Evolutionary conservation across 2,113 vertebrate species (phyloP).

Genomic region (Ursus arctos): DNA sequence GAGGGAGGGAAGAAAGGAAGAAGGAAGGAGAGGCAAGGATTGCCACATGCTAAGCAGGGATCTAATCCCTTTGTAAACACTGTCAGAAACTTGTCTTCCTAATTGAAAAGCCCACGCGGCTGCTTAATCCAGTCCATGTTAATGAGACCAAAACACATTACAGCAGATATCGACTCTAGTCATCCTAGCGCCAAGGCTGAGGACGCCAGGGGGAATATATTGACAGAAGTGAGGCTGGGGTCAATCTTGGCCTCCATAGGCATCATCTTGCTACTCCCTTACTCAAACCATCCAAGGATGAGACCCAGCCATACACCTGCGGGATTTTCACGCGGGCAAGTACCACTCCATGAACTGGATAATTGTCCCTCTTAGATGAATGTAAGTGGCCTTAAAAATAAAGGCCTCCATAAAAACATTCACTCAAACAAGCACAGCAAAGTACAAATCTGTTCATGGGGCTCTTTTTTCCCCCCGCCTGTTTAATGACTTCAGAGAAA

Average conservation of each 20-base stretch:
- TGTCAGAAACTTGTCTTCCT: conserved; percentile 75
- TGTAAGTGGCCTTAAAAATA: neutral
- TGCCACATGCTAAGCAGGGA: conserved; percentile 16
- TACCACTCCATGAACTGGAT: neutral
- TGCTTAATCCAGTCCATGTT: conserved; percentile 80
- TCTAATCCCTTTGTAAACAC: conserved; percentile 80
- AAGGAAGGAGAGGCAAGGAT: neutral
- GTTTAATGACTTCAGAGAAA: conserved; percentile 52
- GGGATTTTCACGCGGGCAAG: neutral
- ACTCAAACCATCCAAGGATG: fast-evolving
- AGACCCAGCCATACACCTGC: fast-evolving
- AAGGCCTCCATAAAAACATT: neutral
- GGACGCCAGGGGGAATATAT: neutral
- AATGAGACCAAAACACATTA: conserved; percentile 76
- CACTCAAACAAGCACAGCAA: neutral
- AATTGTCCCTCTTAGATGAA: neutral
- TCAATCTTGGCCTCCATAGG: neutral
- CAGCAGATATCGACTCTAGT: conserved; percentile 68
- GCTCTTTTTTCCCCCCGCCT: neutral
- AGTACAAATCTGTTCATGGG: neutral
- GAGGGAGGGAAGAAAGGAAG: neutral
- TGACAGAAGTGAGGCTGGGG: neutral
- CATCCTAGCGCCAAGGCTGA: neutral
- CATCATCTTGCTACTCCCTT: neutral
- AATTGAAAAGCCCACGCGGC: conserved; percentile 80